Base-by-base conservation (phyloP, 2,888 invertebrate genomes). In the Lydus trimaculatus region DNA sequence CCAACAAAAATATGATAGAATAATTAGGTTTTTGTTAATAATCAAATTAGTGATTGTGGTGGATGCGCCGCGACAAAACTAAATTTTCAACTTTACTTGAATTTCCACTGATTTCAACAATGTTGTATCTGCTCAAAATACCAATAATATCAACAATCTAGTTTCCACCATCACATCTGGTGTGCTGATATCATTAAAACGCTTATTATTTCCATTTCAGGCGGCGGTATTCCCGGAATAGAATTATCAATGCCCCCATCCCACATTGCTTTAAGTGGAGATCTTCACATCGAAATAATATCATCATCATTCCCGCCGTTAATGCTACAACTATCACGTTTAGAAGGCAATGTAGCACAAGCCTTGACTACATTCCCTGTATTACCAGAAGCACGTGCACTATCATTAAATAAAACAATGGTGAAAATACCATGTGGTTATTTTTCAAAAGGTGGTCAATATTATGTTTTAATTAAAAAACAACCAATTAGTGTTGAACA, bases 231-330 rank as follows among this genome's bases (percentile, higher is more conserved):
- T 61, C 81, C 82, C 20, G 84, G 83, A 17, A 76, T 85, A 67
- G 81, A 82, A 71, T 67, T 83, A 58, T 73, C 77, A 25, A 81
- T 93, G 77, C 93, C 94, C n/a, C 88, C 90, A 74, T 89, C 91
- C 60, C 91, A 94, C 82, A 91, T 91, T 69, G 94, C 94, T 33
- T 86, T 94, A 76, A 92, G 92, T 75, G 94, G 94, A 73, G 94
- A 94, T 84, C 89, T 94, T 69, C 91, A 91, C 82, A 89, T 94
- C 75, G 89, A 89, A 83, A 89, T 94, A 77, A 80, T 85, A 61
- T 87, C 87, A 20, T 82, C 86, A 31, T 82, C 85, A 31, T 83
- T 84, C 74, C 80, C 84, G 59, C 84, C 84, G 68, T 79, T 84
- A 58, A 77, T 83, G 60, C 80, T 86, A 75, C 85, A 84, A 74